These are phyloP conservation scores for Drosophila testacea DNA, from an alignment of 2,888 invertebrate species.

Conservation along the genomic window DNA sequence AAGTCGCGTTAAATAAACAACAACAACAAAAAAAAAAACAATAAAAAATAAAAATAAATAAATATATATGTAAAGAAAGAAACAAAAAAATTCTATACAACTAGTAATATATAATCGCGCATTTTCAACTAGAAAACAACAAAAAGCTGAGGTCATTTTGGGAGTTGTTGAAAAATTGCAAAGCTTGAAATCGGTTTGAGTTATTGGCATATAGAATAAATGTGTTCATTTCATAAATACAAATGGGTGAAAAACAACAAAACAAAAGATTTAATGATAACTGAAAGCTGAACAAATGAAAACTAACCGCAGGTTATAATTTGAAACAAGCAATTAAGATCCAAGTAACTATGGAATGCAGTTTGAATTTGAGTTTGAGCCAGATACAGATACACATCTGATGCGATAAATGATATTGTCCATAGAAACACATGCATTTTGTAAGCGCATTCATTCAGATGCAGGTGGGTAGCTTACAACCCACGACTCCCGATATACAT, in stretches of 20 bases:
- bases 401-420: constrained; percentile 65
- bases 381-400: constrained; percentile 40
- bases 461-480: constrained; percentile 44
- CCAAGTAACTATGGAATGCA: constrained; percentile 49
- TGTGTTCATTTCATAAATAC: constrained; percentile 29
- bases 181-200: constrained; percentile 32
- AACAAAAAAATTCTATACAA: constrained; percentile 51
- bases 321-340: constrained; percentile 66
- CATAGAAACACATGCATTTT: constrained; percentile 36
- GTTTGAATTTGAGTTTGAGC: constrained; percentile 25
- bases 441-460: constrained; percentile 37
- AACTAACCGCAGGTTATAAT: constrained; percentile 61
- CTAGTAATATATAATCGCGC: constrained; percentile 47
- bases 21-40: constrained; percentile 13
- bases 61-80: constrained; percentile 1
- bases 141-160: constrained; percentile 71
- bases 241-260: constrained; percentile 42
- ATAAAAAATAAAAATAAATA: constrained; percentile 22
- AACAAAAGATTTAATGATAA: constrained; percentile 47
- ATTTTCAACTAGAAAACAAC: constrained; percentile 54
- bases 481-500: constrained; percentile 10
- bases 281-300: constrained; percentile 19
- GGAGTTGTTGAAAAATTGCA: constrained; percentile 57
- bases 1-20: constrained; percentile 58
- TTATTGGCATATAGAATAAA: constrained; percentile 34